Percentiles rank a stretch among this genome's conserved stretches.
phyloP scores from a whole-genome alignment of 2,797 vertebrate genomes.

The Hydrophis major region DNA sequence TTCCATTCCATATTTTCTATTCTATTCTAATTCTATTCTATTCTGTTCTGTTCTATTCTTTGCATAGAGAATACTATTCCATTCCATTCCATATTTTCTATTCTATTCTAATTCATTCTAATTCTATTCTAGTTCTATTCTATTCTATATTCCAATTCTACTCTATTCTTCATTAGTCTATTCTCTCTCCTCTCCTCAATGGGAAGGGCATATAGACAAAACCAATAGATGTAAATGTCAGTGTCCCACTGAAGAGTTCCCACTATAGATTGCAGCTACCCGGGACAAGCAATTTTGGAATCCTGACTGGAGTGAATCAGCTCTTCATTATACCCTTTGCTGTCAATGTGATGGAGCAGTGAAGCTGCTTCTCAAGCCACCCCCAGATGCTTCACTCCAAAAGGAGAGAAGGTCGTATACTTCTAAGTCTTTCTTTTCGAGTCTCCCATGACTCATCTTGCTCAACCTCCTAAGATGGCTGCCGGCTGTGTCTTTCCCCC shows the following conservation, averaged over 20 bases:
- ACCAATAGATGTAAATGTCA: not conserved
- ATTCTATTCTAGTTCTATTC: no score
- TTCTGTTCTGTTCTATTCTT: no score
- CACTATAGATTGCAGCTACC: not conserved
- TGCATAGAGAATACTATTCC: no score
- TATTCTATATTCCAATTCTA: no score
- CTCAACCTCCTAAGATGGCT: not conserved
- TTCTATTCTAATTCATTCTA: no score
- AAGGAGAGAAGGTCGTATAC: not conserved
- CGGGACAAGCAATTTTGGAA: not conserved
- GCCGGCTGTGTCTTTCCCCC: constrained; percentile 22
- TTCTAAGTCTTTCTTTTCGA: not conserved
- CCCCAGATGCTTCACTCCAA: not conserved
- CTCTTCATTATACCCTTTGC: no score
- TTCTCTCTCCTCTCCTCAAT: no score
- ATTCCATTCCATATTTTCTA: no score
- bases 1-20: no score
- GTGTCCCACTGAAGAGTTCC: not conserved
- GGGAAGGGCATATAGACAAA: not conserved
- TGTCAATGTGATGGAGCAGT: not conserved
- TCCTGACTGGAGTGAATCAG: not conserved
- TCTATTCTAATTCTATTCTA: no score
- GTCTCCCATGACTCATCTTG: not conserved
- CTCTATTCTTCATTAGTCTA: no score
- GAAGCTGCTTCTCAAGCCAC: not conserved